phyloP scores from a whole-genome alignment of 2,797 vertebrate species.

The Kryptopterus vitreolus region DNA sequence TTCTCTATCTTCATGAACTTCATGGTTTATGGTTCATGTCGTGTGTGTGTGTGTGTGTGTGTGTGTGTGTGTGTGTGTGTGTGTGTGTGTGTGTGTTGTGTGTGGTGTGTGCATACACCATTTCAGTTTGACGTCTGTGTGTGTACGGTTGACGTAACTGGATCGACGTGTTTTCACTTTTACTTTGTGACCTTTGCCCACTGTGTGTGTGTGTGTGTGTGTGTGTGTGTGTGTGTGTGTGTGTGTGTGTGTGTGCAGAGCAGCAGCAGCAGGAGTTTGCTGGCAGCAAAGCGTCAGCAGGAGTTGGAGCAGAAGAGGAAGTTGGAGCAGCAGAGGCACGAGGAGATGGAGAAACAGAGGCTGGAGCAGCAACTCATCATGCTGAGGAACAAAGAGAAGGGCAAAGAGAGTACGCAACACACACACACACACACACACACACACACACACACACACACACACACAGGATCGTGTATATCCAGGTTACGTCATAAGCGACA shows the following conservation, averaged over 20 bases:
- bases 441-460: constrained; percentile 13
- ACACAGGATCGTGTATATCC: neutral
- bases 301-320: constrained; percentile 93
- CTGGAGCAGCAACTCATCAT: constrained; percentile 87
- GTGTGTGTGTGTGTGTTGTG: neutral
- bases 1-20: too few relatives aligned
- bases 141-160: neutral
- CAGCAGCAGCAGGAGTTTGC: constrained; percentile 87
- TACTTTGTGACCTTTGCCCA: neutral
- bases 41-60: too few relatives aligned
- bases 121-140: constrained; percentile 3
- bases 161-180: neutral
- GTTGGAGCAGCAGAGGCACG: constrained; percentile 87
- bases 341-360: constrained; percentile 91
- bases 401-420: constrained; percentile 77
- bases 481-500: neutral
- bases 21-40: too few relatives aligned
- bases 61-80: neutral
- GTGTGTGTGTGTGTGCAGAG: constrained; percentile 25
- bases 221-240: constrained; percentile 34
- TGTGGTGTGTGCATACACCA: neutral
- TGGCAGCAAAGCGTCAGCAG: constrained; percentile 89
- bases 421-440: neutral
- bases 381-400: constrained; percentile 81
- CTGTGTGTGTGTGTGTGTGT: constrained; percentile 40